Evolutionary conservation across 2,113 vertebrate genomes (phyloP).

Genomic region (Chlorodrepanis virens): DNA sequence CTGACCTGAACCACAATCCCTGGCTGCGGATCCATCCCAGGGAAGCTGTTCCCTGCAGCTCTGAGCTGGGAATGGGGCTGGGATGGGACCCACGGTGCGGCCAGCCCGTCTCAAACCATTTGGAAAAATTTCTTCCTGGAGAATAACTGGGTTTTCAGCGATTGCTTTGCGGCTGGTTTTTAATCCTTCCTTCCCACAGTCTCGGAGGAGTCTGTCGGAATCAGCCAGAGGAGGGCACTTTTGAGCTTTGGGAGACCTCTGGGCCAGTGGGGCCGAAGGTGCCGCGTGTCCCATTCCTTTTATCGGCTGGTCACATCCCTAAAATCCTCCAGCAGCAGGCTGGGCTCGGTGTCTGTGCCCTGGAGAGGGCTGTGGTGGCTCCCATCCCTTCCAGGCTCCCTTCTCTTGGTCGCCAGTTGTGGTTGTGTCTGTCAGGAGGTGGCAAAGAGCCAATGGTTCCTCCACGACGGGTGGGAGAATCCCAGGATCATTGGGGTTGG

Average conservation of each 20-base stretch:
- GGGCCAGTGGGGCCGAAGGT: constrained; percentile 23
- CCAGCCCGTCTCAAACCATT: neutral
- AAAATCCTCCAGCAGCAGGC: neutral
- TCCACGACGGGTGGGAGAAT: neutral
- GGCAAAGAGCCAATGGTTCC: neutral
- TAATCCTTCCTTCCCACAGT: neutral
- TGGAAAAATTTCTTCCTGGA: neutral
- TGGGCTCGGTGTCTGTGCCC: neutral
- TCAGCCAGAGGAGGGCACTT: constrained; percentile 70
- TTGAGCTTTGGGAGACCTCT: constrained; percentile 58
- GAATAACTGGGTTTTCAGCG: neutral
- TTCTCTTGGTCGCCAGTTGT: neutral
- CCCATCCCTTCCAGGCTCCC: neutral
- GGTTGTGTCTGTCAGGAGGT: neutral
- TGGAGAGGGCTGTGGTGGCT: neutral
- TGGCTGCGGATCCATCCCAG: neutral
- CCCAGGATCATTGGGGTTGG: neutral
- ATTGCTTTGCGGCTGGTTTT: neutral
- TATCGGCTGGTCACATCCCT: neutral
- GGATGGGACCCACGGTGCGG: neutral
- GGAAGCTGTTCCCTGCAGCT: neutral
- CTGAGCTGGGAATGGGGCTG: neutral
- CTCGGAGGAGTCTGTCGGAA: constrained; percentile 23
- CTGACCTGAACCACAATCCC: neutral
- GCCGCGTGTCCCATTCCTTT: neutral